These are phyloP conservation scores for Platysternon megacephalum DNA, from an alignment of 2,113 vertebrate genomes.

Conservation along the genomic window DNA sequence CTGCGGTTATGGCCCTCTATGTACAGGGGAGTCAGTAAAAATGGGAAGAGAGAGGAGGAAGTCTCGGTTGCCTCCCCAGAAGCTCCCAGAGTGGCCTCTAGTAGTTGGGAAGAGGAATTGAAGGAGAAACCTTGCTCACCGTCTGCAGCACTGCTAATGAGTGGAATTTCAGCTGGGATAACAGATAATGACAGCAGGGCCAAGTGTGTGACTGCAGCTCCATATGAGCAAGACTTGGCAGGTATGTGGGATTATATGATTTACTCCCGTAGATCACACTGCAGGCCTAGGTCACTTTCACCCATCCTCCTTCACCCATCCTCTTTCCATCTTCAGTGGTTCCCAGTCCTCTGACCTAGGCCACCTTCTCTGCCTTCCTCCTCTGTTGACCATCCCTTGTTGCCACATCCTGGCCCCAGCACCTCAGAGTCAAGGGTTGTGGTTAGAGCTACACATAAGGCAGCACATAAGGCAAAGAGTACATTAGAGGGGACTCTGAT, in stretches of 20 bases:
- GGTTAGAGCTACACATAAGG: background rate
- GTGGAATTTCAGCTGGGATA: background rate
- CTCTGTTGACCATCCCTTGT: too few species aligned
- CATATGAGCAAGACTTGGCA: background rate
- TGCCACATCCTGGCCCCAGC: too few species aligned
- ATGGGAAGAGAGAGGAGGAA: background rate
- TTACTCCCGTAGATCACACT: background rate
- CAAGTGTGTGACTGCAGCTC: background rate
- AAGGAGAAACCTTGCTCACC: background rate
- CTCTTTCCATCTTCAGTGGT: background rate
- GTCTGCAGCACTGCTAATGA: background rate
- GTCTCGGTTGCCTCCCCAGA: background rate
- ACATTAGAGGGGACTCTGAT: too few species aligned
- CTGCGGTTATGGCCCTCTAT: too few species aligned
- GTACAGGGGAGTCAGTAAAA: background rate
- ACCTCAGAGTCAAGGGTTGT: too few species aligned
- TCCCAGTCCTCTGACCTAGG: too few species aligned
- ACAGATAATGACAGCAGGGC: background rate
- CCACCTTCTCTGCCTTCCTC: too few species aligned
- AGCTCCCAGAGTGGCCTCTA: background rate
- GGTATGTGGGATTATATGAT: background rate
- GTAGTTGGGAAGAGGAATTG: background rate
- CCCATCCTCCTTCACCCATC: too few species aligned
- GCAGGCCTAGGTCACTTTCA: background rate
- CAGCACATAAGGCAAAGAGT: background rate